Evolutionary conservation across 1,140 invertebrate genomes (phyloP).

Genomic region (Drosophila malerkotliana): DNA sequence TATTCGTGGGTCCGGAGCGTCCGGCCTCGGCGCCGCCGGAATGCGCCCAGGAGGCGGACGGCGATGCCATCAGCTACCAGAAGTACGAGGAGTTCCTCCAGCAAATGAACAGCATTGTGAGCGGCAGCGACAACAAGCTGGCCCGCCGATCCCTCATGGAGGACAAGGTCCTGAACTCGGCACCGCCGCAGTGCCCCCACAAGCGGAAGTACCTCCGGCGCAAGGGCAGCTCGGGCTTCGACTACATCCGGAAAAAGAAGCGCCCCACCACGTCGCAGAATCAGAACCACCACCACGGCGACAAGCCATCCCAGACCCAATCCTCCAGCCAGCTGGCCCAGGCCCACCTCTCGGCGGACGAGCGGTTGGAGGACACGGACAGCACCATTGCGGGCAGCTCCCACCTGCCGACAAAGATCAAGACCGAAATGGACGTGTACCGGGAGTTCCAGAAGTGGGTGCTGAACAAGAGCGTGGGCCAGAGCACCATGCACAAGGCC

Average conservation of each 20-base stretch:
- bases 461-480: slow-evolving; percentile 96
- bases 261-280: slow-evolving; percentile 83
- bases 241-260: slow-evolving; percentile 95
- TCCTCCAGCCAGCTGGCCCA: slow-evolving; percentile 8
- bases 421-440: slow-evolving; percentile 88
- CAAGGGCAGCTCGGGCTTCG: slow-evolving; percentile 91
- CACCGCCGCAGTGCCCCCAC: slow-evolving; percentile 78
- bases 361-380: slow-evolving; percentile 64
- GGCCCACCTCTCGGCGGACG: slow-evolving; percentile 38
- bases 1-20: slow-evolving; percentile 89
- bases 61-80: slow-evolving; percentile 67
- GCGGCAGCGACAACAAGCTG: slow-evolving; percentile 85
- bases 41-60: slow-evolving; percentile 48
- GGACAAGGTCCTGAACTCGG: slow-evolving; percentile 9
- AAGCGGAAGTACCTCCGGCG: slow-evolving; percentile 84
- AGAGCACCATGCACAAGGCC: slow-evolving; percentile 95
- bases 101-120: slow-evolving; percentile 81
- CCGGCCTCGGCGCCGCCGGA: slow-evolving; percentile 88
- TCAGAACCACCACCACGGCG: neutral
- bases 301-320: neutral
- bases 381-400: slow-evolving; percentile 71
- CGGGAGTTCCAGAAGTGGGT: slow-evolving; percentile 95
- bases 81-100: slow-evolving; percentile 80
- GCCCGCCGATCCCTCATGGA: slow-evolving; percentile 27
- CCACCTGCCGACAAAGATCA: slow-evolving; percentile 72